phyloP scores from a whole-genome alignment of 2,888 invertebrate genomes.

The Rotaria magnacalcarata region DNA sequence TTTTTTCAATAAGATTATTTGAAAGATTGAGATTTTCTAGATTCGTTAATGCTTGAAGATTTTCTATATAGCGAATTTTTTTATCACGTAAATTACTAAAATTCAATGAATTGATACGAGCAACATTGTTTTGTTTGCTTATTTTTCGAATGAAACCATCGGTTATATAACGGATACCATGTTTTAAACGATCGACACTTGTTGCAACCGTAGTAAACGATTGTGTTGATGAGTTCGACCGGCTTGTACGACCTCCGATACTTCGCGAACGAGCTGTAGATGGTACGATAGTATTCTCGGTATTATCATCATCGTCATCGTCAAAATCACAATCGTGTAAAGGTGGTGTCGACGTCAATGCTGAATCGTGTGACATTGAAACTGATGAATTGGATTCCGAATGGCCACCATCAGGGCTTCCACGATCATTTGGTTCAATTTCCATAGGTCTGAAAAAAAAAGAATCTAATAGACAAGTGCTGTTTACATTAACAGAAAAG shows the following conservation, averaged over 20 bases:
- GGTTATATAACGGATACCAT: constrained; percentile 11
- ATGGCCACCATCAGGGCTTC: neutral
- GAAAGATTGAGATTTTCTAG: neutral
- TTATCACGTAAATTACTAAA: constrained; percentile 28
- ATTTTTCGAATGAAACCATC: constrained; percentile 15
- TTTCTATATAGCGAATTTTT: constrained; percentile 29
- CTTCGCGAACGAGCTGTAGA: neutral
- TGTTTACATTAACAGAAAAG: neutral
- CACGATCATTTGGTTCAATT: neutral
- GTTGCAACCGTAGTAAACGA: neutral
- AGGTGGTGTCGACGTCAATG: neutral
- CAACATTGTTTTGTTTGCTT: neutral
- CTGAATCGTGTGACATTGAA: neutral
- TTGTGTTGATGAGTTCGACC: neutral
- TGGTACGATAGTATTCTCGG: neutral
- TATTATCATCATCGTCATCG: neutral
- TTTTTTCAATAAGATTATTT: constrained; percentile 28
- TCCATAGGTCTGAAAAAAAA: neutral
- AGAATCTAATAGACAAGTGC: neutral
- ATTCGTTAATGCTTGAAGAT: neutral
- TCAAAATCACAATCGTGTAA: too few species aligned
- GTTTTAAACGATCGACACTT: constrained; percentile 2
- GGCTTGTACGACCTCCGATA: neutral
- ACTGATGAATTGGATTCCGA: neutral
- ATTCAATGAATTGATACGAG: neutral